Base-by-base conservation (phyloP, 2,888 invertebrate genomes). In the Petrolisthes cinctipes region DNA sequence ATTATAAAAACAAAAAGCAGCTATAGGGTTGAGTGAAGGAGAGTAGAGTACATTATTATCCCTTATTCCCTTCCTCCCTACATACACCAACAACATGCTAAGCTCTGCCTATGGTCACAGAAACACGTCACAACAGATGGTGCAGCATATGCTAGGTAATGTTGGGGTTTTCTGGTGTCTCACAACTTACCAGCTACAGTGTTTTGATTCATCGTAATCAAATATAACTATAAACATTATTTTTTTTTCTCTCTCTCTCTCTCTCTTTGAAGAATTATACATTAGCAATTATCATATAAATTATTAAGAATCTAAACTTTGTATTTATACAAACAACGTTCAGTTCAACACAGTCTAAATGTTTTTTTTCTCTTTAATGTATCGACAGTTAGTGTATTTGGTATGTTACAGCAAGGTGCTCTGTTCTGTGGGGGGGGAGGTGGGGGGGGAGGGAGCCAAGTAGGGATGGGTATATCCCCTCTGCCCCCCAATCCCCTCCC, bases 291-390 rank as follows among this genome's bases (percentile, higher is more conserved):
- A 86, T 86, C 86, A 86, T 86, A 86, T 86, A 86, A 86, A 86
- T 86, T 83, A 83, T 83, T 87, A 87, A 80, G 83, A 87, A 87
- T 83, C 87, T 87, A 87, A 79, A 87, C 87, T 83, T 87, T 83
- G 87, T 84, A 81, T 88, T 84, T 84, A 88, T 81, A 88, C 84
- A 88, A 88, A 88, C 88, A 88, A 88, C 79, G 83, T 82, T 82
- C 57, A 86, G 76, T 68, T 86, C 85, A 86, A 86, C 85, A 86
- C 85, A 86, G 83, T 83, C 83, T 86, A 86, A 79, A 86, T 76
- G 57, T 75, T 82, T 82, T 68, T 82, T 71, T 71, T 82, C 57
- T 82, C 17, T 76, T 51, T 82, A 82, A 82, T 86, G 82, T 86
- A 86, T 86, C 82, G 85, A 86, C 85, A 86, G 85, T 82, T 76